Evolutionary conservation across 2,113 vertebrate species (phyloP).

Genomic region (Martes martes): DNA sequence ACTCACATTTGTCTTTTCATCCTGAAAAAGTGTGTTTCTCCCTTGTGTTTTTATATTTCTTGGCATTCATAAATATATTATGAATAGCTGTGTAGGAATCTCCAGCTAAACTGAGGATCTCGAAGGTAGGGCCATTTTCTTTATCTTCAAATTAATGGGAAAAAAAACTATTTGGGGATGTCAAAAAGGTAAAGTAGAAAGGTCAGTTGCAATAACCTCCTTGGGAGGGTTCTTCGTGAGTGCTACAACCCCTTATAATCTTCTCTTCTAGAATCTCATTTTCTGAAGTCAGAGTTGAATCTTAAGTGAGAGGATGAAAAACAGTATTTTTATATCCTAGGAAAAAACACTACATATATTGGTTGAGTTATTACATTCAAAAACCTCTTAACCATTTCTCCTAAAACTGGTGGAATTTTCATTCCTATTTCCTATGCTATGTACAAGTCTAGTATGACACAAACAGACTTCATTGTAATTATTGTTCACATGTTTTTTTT

Average conservation of each 20-base stretch:
- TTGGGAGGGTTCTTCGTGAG: not conserved
- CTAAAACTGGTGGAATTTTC: not conserved
- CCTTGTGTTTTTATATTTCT: not conserved
- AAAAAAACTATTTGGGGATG: not conserved
- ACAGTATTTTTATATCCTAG: not conserved
- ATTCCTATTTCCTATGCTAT: not conserved
- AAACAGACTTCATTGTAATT: slow-evolving; percentile 10
- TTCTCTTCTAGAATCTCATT: slow-evolving; percentile 3
- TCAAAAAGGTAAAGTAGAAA: slow-evolving; percentile 14
- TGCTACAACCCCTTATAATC: not conserved
- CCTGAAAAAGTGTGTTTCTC: not conserved
- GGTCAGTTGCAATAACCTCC: not conserved
- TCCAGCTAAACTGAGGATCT: not conserved
- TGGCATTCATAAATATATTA: not conserved
- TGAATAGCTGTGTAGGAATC: not conserved
- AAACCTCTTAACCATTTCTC: not conserved
- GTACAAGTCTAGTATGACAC: not conserved
- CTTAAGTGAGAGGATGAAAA: not conserved
- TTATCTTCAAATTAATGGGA: not conserved
- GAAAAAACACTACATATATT: not conserved
- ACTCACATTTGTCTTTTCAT: not conserved
- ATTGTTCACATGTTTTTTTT: not conserved
- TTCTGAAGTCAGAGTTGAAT: not conserved
- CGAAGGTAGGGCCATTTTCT: not conserved
- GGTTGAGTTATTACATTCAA: not conserved